Evolutionary conservation across 2,797 vertebrate genomes (phyloP), one percentile per base, ranked within the genome.

Genomic region (Morelia viridis): DNA sequence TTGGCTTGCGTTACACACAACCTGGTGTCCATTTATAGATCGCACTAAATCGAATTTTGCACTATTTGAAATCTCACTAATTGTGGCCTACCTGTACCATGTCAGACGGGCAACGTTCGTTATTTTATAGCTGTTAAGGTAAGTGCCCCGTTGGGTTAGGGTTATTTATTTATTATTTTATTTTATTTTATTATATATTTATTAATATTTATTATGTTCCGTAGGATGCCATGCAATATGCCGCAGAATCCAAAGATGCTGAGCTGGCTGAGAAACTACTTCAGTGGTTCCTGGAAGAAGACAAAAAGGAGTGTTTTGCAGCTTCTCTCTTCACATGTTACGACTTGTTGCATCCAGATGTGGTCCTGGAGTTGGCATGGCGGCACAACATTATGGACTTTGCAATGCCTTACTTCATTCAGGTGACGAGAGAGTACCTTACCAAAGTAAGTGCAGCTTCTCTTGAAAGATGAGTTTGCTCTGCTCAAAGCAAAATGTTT

Each of bases 331-430:
- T 99, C 68, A 98, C 98, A 0, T 99, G 98, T 94, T 99, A 98
- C 0, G 98, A 98, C 95, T 98, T 99, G 96, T 97, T 99, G 91
- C 98, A 98, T 94, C 98, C 98, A 0, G 98, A 99, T 1, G 97
- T 98, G 95, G 98, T 98, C 93, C 97, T 99, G 85, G 98, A 99
- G 96, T 96, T 99, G 95, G 98, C 98, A 90, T 99, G 98, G 98
- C 98, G 98, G 91, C 98, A 99, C 96, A 97, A 97, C 94, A 98
- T 98, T 94, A 96, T 98, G 96, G 98, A 98, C 96, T 99, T 98
- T 89, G 98, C 98, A 95, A 98, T 99, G 98, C 98, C 99, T 64
- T 99, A 98, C 96, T 99, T 99, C 97, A 98, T 99, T 97, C 98
- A 99, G 97, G 98, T 99, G 96, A 98, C 98, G 98, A 98, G 98